Evolutionary conservation across 53 echinoderm and acorn worm genomes (phyloP).

Genomic region (Stichopus horrens): DNA sequence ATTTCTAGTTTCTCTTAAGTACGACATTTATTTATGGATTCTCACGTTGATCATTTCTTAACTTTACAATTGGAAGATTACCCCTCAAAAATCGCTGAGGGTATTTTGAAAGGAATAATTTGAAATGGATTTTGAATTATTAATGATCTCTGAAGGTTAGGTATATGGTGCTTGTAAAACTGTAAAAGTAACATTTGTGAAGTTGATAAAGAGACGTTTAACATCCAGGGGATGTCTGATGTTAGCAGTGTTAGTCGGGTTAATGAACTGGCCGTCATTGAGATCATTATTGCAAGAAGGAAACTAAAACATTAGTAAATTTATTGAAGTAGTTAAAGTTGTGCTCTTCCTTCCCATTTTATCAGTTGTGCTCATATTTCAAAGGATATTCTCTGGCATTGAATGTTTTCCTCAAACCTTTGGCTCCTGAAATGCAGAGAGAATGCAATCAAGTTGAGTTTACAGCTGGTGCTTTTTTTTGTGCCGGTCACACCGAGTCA

Average conservation of each 20-base stretch:
- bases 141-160: slow-evolving; percentile 29
- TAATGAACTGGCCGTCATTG: slow-evolving; percentile 2
- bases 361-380: no score
- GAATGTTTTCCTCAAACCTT: no score
- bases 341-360: no score
- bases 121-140: slow-evolving; percentile 38
- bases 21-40: slow-evolving; percentile 24
- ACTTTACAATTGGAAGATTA: slow-evolving; percentile 7
- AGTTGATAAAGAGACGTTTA: background rate
- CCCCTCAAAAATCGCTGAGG: slow-evolving; percentile 9
- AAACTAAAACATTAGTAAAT: no score
- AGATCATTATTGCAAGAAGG: no score
- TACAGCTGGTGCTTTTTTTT: no score
- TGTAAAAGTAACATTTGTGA: slow-evolving; percentile 34
- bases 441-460: no score
- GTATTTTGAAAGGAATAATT: slow-evolving; percentile 29
- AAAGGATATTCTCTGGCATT: no score
- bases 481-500: no score
- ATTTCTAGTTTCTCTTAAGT: slow-evolving; percentile 17
- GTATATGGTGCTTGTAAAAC: slow-evolving; percentile 18
- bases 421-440: no score
- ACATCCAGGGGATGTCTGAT: background rate
- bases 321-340: no score
- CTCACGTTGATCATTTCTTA: slow-evolving; percentile 23
- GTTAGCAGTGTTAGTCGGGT: background rate